Evolutionary conservation across 2,888 invertebrate species (phyloP).

Genomic region (Drosophila quasianomalipes): DNA sequence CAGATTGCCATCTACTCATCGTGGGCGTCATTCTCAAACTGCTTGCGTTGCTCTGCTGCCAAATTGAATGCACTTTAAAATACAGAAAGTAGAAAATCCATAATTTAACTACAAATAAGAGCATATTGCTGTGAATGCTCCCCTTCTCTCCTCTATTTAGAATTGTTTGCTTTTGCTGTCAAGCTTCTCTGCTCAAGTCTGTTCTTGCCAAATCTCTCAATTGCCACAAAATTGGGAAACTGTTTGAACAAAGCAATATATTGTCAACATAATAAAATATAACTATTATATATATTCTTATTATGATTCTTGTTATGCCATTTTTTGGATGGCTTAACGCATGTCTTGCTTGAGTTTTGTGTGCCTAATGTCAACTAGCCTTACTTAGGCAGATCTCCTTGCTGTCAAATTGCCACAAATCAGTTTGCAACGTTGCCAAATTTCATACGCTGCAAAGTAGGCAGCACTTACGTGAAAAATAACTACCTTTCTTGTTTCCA

Average conservation of each 20-base stretch:
- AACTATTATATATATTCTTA: neutral
- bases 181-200: neutral
- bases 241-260: neutral
- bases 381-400: neutral
- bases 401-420: conserved; percentile 9
- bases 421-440: conserved; percentile 14
- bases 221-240: neutral
- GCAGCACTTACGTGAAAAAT: conserved; percentile 17
- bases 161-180: neutral
- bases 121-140: too few species aligned
- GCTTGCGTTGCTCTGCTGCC: neutral
- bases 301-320: neutral
- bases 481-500: neutral
- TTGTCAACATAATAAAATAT: neutral
- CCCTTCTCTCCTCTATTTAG: neutral
- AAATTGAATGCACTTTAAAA: neutral
- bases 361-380: neutral
- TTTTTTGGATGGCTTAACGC: neutral
- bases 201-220: neutral
- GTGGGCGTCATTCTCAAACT: neutral
- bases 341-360: neutral
- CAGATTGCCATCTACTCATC: neutral
- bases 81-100: neutral
- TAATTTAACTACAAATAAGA: neutral
- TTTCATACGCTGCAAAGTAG: conserved; percentile 24